Evolutionary conservation across 2,888 invertebrate genomes (phyloP), one percentile per base, ranked within the genome.

Genomic region (Epirrita christyi): DNA sequence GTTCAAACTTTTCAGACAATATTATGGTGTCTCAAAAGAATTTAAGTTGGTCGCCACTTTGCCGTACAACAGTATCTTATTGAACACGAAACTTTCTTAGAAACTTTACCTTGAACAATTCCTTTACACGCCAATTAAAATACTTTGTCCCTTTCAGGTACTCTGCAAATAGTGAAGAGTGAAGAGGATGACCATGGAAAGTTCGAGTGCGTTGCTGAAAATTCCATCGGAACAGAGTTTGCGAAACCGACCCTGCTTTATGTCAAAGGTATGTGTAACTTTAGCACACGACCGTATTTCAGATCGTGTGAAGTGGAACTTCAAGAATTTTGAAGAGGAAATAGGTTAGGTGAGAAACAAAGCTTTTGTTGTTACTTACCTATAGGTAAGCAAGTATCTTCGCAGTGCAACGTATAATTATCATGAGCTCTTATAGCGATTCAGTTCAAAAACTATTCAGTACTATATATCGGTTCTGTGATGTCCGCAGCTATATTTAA

Each of bases 161-260:
- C 96, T 49, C 92, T 99, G 67, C 97, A 98, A 92, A 98, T 99
- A 73, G 95, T 95, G 71, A 96, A 96, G 83, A 97, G 97, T 72
- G 96, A 97, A 74, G 97, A 97, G 78, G 96, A 96, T 70, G 98
- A 99, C 89, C 97, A 97, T 81, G 98, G 98, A 50, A 97, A 97
- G 86, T 99, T 98, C 85, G 98, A 98, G 87, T 99, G 99, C 84
- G 97, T 98, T 42, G 98, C 98, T 0, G 98, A 98, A 81, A 99
- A 98, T 85, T 93, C 96, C 3, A 95, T 97, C 57, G 99, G 98
- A 54, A 98, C 98, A 0, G 98, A 98, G 81, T 97, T 97, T 84
- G 98, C 98, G 0, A 97, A 97, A 79, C 94, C 96, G 34, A 97
- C 97, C 21, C 95, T 95, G 75, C 93, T 99, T 47, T 98, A 98